A percentile compares a stretch with the other conserved stretches of the same genome.
These are phyloP conservation scores for Emys orbicularis DNA, from an alignment of 2,797 vertebrate species.

Conservation along the genomic window DNA sequence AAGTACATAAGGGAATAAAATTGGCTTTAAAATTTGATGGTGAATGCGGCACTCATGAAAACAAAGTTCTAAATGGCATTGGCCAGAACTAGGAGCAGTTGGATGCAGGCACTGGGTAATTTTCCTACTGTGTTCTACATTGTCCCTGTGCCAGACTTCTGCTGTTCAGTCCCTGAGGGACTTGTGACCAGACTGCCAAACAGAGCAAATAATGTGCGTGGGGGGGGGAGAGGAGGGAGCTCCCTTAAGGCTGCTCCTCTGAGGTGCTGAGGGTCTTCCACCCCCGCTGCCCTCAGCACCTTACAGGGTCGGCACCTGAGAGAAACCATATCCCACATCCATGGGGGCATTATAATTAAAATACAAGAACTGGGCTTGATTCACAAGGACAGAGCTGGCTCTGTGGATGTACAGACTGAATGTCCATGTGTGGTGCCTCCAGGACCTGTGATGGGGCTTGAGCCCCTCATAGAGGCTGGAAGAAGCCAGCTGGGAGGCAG, in stretches of 20 bases:
- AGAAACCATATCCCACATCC: not conserved
- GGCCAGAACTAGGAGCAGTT: not conserved
- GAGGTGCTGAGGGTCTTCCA: not conserved
- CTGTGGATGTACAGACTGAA: not conserved
- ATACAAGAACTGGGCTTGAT: rapidly evolving
- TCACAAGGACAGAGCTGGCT: not conserved
- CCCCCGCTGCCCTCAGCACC: not conserved
- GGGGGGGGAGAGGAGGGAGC: too few species aligned
- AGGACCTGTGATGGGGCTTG: not conserved
- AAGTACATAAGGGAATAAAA: conserved; percentile 18
- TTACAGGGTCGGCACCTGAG: not conserved
- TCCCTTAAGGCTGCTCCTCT: not conserved
- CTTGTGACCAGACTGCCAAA: not conserved
- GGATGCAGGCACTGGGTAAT: not conserved
- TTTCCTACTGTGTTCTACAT: not conserved
- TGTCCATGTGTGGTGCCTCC: rapidly evolving
- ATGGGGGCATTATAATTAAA: not conserved
- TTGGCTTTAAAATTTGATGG: conserved; percentile 43
- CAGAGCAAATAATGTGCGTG: not conserved
- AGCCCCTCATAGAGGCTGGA: not conserved
- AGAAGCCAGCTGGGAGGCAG: not conserved
- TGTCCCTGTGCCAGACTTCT: not conserved
- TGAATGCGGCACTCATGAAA: not conserved
- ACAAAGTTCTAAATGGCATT: not conserved
- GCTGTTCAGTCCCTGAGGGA: not conserved